Base-by-base conservation (phyloP, 2,888 invertebrate genomes). In the Lasioglossum villosulum region DNA sequence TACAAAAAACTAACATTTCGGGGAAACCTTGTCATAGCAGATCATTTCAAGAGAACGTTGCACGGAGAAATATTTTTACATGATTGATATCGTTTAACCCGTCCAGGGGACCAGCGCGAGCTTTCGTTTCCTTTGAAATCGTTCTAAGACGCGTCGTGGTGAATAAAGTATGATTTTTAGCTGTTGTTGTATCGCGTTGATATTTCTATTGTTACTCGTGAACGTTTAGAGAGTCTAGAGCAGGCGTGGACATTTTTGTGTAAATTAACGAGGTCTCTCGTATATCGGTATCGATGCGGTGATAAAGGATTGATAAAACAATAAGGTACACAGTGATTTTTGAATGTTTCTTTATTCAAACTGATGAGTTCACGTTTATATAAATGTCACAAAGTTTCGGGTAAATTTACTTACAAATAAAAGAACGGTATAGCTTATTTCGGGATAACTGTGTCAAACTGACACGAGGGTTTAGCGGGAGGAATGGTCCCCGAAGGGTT, bases 401-500 rank as follows among this genome's bases (percentile, higher is more conserved):
- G 42, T 42, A 42, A 12, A 42, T 42, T 42, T 42, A 42, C 42
- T 42, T 42, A 42, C 42, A 14, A 42, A 42, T 12, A 42, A 42
- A 3, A 42, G 42, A 14, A 14, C 3, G 14, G 42, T 42, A 42
- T 42, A 42, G 14, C 42, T 42, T 42, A 12, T 12, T 42, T 42
- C 42, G 42, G 42, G 42, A 12, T 12, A 42, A 42, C 12, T 42
- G 12, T 42, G 12, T 42, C 42, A 4, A 42, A 14, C 14, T 4
- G 42, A 42, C 14, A 42, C 42, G 12, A 42, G 3, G 42, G 0
- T 42, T 42, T 12, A 12, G 42, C 42, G 71, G 19, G 4, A 12
- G 5, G 34, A 34, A n/a, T 14, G 73, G 73, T 79, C 82, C 82
- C 82, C 5, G n/a, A 70, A 70, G 82, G 80, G 82, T 82, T 74